Base-by-base conservation (phyloP, 2,113 vertebrate genomes). In the Equus quagga region DNA sequence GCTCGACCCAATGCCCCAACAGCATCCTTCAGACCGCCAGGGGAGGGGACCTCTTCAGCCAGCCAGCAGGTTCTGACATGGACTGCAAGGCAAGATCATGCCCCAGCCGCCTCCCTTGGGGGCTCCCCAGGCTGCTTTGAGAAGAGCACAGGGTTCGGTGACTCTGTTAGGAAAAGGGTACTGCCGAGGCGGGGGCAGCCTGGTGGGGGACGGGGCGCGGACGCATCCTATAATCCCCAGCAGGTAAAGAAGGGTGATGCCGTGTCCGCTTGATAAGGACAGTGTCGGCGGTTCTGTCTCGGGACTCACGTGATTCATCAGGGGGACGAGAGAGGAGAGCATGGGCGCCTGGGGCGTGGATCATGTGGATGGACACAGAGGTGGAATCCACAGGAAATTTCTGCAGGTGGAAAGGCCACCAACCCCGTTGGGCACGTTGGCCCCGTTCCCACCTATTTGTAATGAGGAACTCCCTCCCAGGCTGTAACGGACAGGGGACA, bases 181-280 rank as follows among this genome's bases (percentile, higher is more conserved):
- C 67, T 24, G 12, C 15, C 8, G 44, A 5, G 60, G 19, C 2
- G 0, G 58, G 56, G 31, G n/a, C n/a, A 41, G 70, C 28, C 11
- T 0, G 19, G n/a, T 17, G 8, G 1, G 24, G 62, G 60, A 44
- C n/a, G 64, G 28, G 64, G 28, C 0, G 0, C 31, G 17, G 26
- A 8, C 0, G 46, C 28, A 41, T 72, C 73, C 58, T 4, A 8
- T 15, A 44, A 36, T 4, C 51, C 60, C 1, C 65, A 93, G 75
- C 1, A 0, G 36, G 18, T 41, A 64, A 69, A 44, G 9, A 65
- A 58, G 26, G 60, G 36, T 33, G 46, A 91, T 24, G 65, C 58
- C 3, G 5, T 6, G 21, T 64, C 81, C 91, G 76, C 58, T 24
- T 33, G 81, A 41, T 26, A 44, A 93, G 86, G 49, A 73, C 46